phyloP scores from a whole-genome alignment of 1,140 invertebrate genomes.

The Pseudachorutes palmiensis region DNA sequence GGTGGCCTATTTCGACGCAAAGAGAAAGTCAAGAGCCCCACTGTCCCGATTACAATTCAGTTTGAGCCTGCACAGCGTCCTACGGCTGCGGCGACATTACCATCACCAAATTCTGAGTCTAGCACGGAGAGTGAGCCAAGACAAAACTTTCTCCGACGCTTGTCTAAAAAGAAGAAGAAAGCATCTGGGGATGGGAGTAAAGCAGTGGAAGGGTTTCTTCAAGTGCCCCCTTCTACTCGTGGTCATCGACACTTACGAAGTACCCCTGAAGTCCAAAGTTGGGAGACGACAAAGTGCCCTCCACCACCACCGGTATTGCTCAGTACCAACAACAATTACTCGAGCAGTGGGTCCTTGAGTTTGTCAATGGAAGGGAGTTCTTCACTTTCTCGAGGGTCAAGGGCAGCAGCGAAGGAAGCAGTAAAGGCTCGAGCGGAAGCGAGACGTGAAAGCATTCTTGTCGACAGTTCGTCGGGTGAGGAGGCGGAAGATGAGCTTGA shows the following conservation, averaged over 20 bases:
- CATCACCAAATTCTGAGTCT: not conserved
- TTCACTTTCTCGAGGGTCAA: slow-evolving; percentile 17
- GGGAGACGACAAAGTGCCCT: slow-evolving; percentile 34
- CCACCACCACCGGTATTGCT: not conserved
- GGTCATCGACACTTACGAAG: not conserved
- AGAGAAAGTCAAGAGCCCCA: slow-evolving; percentile 22
- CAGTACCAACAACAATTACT: slow-evolving; percentile 21
- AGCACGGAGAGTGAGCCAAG: slow-evolving; percentile 6
- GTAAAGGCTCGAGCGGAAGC: slow-evolving; percentile 35
- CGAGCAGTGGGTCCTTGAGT: slow-evolving; percentile 20
- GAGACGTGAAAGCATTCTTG: slow-evolving; percentile 30
- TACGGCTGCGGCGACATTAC: not conserved
- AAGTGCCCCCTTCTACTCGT: not conserved
- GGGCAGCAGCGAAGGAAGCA: slow-evolving; percentile 33
- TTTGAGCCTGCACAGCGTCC: slow-evolving; percentile 5
- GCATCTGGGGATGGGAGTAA: slow-evolving; percentile 9
- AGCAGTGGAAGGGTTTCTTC: not conserved
- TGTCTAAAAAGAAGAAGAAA: slow-evolving; percentile 13
- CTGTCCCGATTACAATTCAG: slow-evolving; percentile 13
- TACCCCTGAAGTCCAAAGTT: slow-evolving; percentile 19
- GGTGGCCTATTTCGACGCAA: slow-evolving; percentile 33
- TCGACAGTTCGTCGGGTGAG: slow-evolving; percentile 27
- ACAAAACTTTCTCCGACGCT: slow-evolving; percentile 2
- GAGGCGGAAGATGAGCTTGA: slow-evolving; percentile 19
- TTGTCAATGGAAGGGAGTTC: slow-evolving; percentile 23